These are phyloP conservation scores for Xiphophorus maculatus DNA, from an alignment of 2,113 vertebrate species.

Conservation along the genomic window DNA sequence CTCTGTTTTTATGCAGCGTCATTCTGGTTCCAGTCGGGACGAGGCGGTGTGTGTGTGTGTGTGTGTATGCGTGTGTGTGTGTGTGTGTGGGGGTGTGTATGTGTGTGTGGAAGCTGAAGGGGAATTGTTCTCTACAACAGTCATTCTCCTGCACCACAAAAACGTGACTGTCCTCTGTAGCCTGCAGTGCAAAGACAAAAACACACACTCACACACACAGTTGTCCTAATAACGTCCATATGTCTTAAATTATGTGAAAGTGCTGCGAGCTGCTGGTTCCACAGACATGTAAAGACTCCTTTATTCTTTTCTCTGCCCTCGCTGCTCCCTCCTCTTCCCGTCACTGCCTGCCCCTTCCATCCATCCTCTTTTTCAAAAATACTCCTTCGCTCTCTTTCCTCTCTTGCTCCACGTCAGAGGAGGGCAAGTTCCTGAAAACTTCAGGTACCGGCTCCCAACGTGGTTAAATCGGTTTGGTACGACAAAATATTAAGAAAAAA, in stretches of 20 bases:
- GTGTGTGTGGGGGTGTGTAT: background rate
- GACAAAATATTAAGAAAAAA: too few species aligned
- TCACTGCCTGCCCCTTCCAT: slow-evolving; percentile 24
- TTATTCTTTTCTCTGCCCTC: slow-evolving; percentile 65
- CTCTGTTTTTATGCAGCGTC: slow-evolving; percentile 50
- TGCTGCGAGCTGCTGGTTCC: slow-evolving; percentile 77
- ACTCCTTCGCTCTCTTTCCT: slow-evolving; percentile 7
- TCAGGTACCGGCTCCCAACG: background rate
- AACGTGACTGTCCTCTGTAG: slow-evolving; percentile 72
- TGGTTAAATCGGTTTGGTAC: background rate
- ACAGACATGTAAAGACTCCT: slow-evolving; percentile 75
- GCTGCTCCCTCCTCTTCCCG: slow-evolving; percentile 11
- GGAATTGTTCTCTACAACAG: slow-evolving; percentile 48
- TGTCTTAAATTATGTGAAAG: slow-evolving; percentile 79
- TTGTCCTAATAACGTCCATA: slow-evolving; percentile 75
- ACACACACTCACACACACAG: slow-evolving; percentile 48
- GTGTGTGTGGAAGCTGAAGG: background rate
- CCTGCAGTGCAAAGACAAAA: slow-evolving; percentile 54
- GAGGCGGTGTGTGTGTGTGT: background rate
- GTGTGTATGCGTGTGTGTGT: slow-evolving; percentile 6
- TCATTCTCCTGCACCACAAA: slow-evolving; percentile 66
- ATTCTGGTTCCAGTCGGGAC: slow-evolving; percentile 38
- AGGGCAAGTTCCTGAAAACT: background rate
- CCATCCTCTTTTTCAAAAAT: slow-evolving; percentile 24
- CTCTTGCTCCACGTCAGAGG: background rate